Base-by-base conservation (phyloP, 1,140 invertebrate genomes). In the Arion vulgaris region DNA sequence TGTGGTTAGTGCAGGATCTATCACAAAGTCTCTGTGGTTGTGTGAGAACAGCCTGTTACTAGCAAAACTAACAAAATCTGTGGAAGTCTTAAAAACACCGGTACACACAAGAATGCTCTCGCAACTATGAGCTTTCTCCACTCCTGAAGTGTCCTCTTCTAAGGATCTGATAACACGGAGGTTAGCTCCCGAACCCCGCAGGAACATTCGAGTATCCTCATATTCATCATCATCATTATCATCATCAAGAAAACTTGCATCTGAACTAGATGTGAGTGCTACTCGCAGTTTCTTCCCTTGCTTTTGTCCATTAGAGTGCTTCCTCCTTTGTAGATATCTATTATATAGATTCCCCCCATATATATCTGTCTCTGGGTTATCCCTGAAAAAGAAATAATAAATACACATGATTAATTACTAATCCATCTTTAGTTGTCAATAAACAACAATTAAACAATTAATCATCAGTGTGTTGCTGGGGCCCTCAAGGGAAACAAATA, bases 301-400 rank as follows among this genome's bases (percentile, higher is more conserved):
- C 69, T 66, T 51, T n/a, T 76, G 72, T 7, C 62, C 62, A 32
- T 32, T 81, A 9, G 23, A 45, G 32, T 53, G 28, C 19, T 36
- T 69, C 19, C 45, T 36, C n/a, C 62, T n/a, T 76, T 77, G 85
- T 26, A 96, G 92, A 87, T 95, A 95, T 85, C 94, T 93, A 86
- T 95, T 94, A 87, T 95, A 96, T n/a, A 95, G 89, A 89, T 96
- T 96, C 19, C 95, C 95, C 28, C 95, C 95, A 86, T 95, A 95
- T 32, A 96, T 93, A 87, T 96, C 95, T 0, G 95, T 95, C 84
- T 95, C 94, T 36, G 95, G 93, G 88, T 96, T 96, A 87, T 96
- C 95, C 53, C 95, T 95, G 91, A 71, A 93, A 57, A n/a, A 15
- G 2, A 57, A 17, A 57, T 19, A 57, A 57, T 23, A 57, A 66